Evolutionary conservation across 2,113 vertebrate species (phyloP), one percentile per base, ranked within the genome.

Genomic region (Terrapene triunguis): DNA sequence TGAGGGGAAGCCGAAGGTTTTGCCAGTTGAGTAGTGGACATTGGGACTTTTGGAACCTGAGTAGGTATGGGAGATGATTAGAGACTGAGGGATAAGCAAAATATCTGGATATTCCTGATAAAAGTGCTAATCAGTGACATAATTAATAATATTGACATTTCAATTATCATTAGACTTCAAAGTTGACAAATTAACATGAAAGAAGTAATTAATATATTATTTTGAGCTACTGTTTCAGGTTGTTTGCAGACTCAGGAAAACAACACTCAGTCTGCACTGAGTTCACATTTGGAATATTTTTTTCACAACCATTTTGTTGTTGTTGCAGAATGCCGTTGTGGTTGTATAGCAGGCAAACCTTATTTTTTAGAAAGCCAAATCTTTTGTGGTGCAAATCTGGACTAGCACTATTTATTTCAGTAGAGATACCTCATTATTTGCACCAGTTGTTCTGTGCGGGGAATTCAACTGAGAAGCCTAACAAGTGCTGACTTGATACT

Each of bases 1-100:
- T 82, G 14, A 87, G n/a, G 25, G 7, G 14, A 87, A 89, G 81
- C 48, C 89, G 57, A 94, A 94, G 27, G 44, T 85, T 92, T 92
- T 38, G 9, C 38, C 55, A 74, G 2, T 62, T 62, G 65, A 10
- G 69, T 82, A 88, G 0, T 0, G 4, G 79, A 80, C 4, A 90
- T 2, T 7, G 88, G 2, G 62, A 53, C 7, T 84, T 93, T 25
- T 74, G 8, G 85, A 85, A 9, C n/a, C 76, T 69, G 47, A 7
- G 14, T 27, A 48, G 11, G 1, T 78, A 83, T 29, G 12, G 88
- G 29, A 11, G 6, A 53, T 62, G 22, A 47, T 35, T 38, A 27
- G 24, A 47, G 78, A 1, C 11, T 76, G 85, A 9, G 85, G 29
- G 89, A 85, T 47, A 1, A 57, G 38, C 29, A 85, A 53, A 38